Base-by-base conservation (phyloP, 2,797 vertebrate genomes). In the Amniataba percoides region DNA sequence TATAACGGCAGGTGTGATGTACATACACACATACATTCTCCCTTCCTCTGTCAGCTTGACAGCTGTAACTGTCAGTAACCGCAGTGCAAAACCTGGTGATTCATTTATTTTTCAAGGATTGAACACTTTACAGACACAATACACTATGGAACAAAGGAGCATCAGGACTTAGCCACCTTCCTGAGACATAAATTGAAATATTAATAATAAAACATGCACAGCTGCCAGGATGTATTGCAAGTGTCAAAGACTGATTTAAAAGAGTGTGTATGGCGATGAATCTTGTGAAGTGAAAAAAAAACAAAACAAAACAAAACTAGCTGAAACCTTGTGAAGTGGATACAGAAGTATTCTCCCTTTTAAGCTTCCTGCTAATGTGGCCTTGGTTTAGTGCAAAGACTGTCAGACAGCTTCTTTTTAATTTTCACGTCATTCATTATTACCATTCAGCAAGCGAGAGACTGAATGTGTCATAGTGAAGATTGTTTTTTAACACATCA, bases 191-290 rank as follows among this genome's bases (percentile, higher is more conserved):
- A 59, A 79, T 74, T 68, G 36, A 86, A 73, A 71, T 77, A 82
- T 87, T 78, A 83, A 83, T 81, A 80, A 86, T 63, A 77, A 78
- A 83, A 75, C 68, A 77, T 9, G 27, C 27, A 42, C 55, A 73
- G 55, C 74, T 74, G 77, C 71, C 6, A 69, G 40, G 69, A 62
- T 76, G 43, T 69, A 70, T 59, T 68, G 60, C 64, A 70, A 68
- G 79, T 82, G 80, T 78, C 78, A 80, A 21, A 74, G 51, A 56
- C 43, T 21, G 31, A 71, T 51, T 74, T 77, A 63, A 79, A 74
- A 72, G 51, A 59, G 3, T 34, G 27, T 12, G 14, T 27, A 43
- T 27, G 39, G 36, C 52, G 40, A 42, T 56, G 31, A 69, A 64
- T 82, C 43, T 46, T 60, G 21, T 8, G 51, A 51, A 45, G 57